Evolutionary conservation across 1,140 invertebrate species (phyloP), one percentile per base, ranked within the genome.

Genomic region (Polypedilum pembai): DNA sequence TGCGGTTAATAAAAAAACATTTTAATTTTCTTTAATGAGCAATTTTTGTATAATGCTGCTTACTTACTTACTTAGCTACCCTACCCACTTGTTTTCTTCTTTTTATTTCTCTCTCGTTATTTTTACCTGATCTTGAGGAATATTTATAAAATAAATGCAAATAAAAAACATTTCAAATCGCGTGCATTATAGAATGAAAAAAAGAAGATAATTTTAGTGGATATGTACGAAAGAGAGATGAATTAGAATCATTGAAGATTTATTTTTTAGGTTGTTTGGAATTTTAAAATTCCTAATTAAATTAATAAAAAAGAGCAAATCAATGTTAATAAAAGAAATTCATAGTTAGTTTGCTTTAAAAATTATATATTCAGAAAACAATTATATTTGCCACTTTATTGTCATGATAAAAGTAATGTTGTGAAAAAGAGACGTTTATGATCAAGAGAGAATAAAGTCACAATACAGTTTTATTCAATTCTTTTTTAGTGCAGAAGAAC

Each of bases 321-420:
- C 12, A 56, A n/a, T 56, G 12, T 56, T 56, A 15, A 56, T 56
- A 3, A 33, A 33, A 33, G 5, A 33, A 33, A 33, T 15, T 56
- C n/a, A 12, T 56, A 56, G 45, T 12, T 56, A 56, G 45, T 56
- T 56, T 56, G 45, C 45, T 56, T 56, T n/a, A 56, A 56, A 45
- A 10, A 12, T 56, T 56, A 12, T 12, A 45, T n/a, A 56, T n/a
- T 56, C 12, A 56, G n/a, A 56, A 45, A 45, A 45, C 41, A 45
- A 33, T 33, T 33, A 33, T 33, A 33, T 33, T 33, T 33, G 24
- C 24, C 24, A 33, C 24, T 33, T 33, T 33, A 33, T n/a, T 33
- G 24, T 33, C 24, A 33, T 33, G 15, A 15, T 45, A 45, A 45
- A 2, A 45, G 15, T 12, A 56, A 56, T 56, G 45, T 56, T n/a